These are phyloP conservation scores for Brassicogethes aeneus DNA, from an alignment of 2,888 invertebrate species.

Conservation along the genomic window DNA sequence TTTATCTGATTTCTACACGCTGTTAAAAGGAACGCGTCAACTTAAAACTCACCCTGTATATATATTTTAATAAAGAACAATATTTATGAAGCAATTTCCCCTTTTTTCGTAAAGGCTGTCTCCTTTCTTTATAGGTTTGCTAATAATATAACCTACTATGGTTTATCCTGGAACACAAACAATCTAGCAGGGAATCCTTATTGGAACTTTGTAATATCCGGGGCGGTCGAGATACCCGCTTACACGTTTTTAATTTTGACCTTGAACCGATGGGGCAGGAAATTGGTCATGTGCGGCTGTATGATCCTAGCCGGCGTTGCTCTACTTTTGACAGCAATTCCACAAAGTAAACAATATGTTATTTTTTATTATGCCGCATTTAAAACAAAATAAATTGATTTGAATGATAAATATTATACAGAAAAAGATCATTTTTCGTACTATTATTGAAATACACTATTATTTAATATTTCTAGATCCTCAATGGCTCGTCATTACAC, in stretches of 20 bases:
- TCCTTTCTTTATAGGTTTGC: constrained; percentile 71
- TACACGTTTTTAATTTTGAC: constrained; percentile 56
- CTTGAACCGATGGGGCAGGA: constrained; percentile 61
- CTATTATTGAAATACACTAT: background rate
- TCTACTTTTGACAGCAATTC: constrained; percentile 51
- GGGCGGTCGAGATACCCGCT: constrained; percentile 68
- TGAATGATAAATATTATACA: too few relatives aligned
- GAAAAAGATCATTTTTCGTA: background rate
- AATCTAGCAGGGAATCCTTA: constrained; percentile 63
- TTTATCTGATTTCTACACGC: too few relatives aligned
- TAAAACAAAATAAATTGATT: too few relatives aligned
- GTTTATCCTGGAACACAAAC: constrained; percentile 66
- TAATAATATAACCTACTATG: constrained; percentile 69
- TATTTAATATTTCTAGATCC: constrained; percentile 37
- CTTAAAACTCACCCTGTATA: too few relatives aligned
- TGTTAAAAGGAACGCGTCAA: too few relatives aligned
- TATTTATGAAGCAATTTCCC: background rate
- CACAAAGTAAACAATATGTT: constrained; percentile 44
- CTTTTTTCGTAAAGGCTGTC: constrained; percentile 3
- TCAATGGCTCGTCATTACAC: constrained; percentile 47
- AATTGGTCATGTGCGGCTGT: constrained; percentile 57
- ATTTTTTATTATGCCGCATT: constrained; percentile 1
- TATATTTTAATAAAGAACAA: too few relatives aligned
- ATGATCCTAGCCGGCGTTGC: constrained; percentile 55
- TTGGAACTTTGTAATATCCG: constrained; percentile 65